A percentile compares a stretch with the other conserved stretches of the same genome.
Conservation (phyloP, 2,797 vertebrate species). For the Selene dorsalis region DNA sequence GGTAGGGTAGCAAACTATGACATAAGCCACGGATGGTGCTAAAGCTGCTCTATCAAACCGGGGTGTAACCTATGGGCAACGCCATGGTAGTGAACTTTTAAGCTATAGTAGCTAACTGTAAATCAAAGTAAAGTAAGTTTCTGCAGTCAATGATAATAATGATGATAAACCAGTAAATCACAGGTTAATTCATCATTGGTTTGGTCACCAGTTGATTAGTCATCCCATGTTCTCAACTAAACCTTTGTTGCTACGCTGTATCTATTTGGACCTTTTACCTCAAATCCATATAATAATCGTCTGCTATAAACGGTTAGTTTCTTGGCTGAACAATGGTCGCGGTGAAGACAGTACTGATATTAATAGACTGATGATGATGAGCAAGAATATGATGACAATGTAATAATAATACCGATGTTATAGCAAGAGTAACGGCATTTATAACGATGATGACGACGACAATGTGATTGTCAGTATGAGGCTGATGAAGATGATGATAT, state of each 20-base stretch:
- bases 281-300: not conserved
- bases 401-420: slow-evolving; percentile 38
- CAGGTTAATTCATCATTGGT: slow-evolving; percentile 25
- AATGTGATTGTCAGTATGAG: slow-evolving; percentile 42
- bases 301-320: slow-evolving; percentile 8
- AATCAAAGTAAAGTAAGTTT: no score
- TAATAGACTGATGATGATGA: slow-evolving; percentile 26
- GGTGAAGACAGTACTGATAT: slow-evolving; percentile 7
- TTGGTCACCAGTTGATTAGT: slow-evolving; percentile 6
- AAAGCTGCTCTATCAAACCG: no score
- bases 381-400: slow-evolving; percentile 1
- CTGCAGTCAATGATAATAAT: not conserved
- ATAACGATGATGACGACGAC: slow-evolving; percentile 38
- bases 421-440: slow-evolving; percentile 19
- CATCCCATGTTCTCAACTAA: not conserved
- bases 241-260: not conserved
- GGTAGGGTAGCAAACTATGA: no score
- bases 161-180: slow-evolving; percentile 2
- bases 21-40: no score
- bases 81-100: no score
- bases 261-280: not conserved
- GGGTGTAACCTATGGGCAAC: no score
- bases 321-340: not conserved
- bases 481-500: slow-evolving; percentile 49
- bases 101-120: no score